Evolutionary conservation across 2,888 invertebrate genomes (phyloP).

Genomic region (Drosophila mulleri): DNA sequence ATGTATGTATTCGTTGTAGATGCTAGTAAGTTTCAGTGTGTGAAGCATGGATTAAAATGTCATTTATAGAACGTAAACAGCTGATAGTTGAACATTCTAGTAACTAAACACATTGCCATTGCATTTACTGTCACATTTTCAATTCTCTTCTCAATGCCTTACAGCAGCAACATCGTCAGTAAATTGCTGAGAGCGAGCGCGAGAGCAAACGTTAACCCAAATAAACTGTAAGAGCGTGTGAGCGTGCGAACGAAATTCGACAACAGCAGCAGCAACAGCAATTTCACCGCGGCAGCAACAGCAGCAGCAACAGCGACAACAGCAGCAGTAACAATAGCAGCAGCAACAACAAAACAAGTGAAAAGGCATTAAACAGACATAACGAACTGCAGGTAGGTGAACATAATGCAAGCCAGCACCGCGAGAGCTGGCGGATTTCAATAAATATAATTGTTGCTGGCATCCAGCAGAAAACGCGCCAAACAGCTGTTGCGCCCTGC

Average conservation of each 20-base stretch:
- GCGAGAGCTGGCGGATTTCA: conserved; percentile 14
- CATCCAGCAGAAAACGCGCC: conserved; percentile 45
- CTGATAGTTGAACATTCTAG: background rate
- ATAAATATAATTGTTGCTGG: conserved; percentile 58
- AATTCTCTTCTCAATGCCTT: conserved; percentile 36
- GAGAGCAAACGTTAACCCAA: conserved; percentile 34
- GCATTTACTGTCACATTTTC: conserved; percentile 2
- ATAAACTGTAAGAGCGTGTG: conserved; percentile 33
- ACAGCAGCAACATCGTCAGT: conserved; percentile 30
- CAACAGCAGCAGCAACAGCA: conserved; percentile 23
- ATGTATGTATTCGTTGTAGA: conserved; percentile 5
- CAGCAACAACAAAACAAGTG: conserved; percentile 27
- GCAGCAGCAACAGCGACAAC: conserved; percentile 31
- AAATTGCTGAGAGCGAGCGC: conserved; percentile 20
- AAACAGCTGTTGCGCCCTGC: conserved; percentile 69
- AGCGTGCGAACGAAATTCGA: conserved; percentile 25
- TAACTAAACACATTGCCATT: conserved; percentile 3
- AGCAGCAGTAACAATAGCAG: conserved; percentile 19
- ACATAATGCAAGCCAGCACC: background rate
- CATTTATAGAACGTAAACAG: background rate
- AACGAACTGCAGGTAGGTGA: conserved; percentile 43
- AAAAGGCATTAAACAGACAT: conserved; percentile 30
- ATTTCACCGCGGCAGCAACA: conserved; percentile 60
- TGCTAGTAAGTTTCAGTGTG: background rate
- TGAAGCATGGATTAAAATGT: background rate